phyloP scores from a whole-genome alignment of 2,113 vertebrate genomes.

The Peromyscus maniculatus region DNA sequence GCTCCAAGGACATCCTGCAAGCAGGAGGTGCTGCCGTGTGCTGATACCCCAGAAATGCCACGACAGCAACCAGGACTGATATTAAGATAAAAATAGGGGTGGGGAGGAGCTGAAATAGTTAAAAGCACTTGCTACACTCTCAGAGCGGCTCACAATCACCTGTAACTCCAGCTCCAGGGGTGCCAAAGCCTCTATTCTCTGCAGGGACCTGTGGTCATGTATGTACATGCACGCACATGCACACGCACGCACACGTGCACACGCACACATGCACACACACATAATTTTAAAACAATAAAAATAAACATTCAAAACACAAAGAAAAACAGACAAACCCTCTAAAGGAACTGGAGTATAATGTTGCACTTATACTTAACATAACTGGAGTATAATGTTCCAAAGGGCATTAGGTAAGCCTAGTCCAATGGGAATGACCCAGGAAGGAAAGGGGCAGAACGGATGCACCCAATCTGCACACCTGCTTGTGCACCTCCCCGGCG shows the following conservation, averaged over 20 bases:
- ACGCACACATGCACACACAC: accelerated
- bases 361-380: too few species aligned
- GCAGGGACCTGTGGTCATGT: neutral
- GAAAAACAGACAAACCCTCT: neutral
- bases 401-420: neutral
- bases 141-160: neutral
- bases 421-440: neutral
- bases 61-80: neutral
- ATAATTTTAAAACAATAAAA: neutral
- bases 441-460: neutral
- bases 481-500: neutral
- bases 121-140: neutral
- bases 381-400: neutral
- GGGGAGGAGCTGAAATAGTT: neutral
- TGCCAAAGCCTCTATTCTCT: neutral
- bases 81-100: neutral
- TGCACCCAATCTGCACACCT: accelerated
- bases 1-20: accelerated
- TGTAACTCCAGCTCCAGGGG: neutral
- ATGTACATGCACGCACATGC: too few species aligned
- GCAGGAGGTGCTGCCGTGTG: neutral
- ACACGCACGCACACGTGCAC: accelerated
- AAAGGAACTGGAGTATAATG: neutral
- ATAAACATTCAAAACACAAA: neutral
- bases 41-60: neutral